Evolutionary conservation across 2,113 vertebrate genomes (phyloP), one percentile per base, ranked within the genome.

Genomic region (Mesocricetus auratus): DNA sequence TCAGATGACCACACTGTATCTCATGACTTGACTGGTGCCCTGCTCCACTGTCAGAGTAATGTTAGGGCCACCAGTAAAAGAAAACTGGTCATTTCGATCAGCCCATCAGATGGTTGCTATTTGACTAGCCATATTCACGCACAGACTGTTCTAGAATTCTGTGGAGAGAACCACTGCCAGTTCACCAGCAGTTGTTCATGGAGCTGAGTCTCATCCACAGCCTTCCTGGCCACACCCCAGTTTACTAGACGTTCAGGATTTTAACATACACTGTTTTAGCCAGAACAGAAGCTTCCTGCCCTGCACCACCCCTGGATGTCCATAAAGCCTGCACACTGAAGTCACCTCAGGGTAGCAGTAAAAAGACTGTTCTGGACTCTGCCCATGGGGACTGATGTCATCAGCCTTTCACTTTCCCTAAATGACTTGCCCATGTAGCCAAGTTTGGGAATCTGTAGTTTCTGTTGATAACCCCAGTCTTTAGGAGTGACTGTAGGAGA

Each of bases 111-210:
- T 83, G 58, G 87, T 71, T 92, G 1, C 78, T 94, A 60, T 96
- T 88, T 88, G 66, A 66, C 75, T 64, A 94, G 91, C n/a, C 8
- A 10, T 83, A 64, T 56, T 69, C 79, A 78, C 1, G 53, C 74
- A 53, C 47, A 3, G 93, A 97, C 21, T 60, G 53, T 97, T 97
- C 97, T 92, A 68, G 96, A 97, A 94, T 68, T 53, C 78, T 21
- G 53, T 90, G 86, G 79, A 75, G 11, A 56, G n/a, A 29, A 39
- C 36, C 11, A 60, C 36, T 94, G 86, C 39, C 9, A 19, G 56
- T 8, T 78, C 0, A n/a, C 82, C 93, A 97, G 92, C 86, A 82
- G 58, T 56, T 83, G 83, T 93, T 53, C 47, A 82, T 56, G 5
- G 62, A 77, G 47, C 62, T 33, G 53, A 82, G 31, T 33, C 87